A percentile compares a stretch with the other conserved stretches of the same genome.
These are phyloP conservation scores for Sakesphorus luctuosus DNA, from an alignment of 2,113 vertebrate species.

Conservation along the genomic window DNA sequence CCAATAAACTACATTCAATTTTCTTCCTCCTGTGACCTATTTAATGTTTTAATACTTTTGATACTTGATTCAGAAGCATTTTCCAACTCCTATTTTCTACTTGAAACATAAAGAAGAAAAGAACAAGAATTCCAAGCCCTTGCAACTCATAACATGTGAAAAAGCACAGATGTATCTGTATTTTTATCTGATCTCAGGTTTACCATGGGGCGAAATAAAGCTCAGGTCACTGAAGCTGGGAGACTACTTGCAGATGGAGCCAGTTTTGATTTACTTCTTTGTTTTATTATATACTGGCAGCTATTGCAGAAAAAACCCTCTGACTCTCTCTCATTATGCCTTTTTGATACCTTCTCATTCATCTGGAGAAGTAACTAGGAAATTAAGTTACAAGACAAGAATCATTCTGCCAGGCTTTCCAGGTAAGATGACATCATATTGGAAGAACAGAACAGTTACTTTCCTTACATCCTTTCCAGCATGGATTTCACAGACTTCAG, in stretches of 20 bases:
- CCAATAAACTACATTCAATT: neutral
- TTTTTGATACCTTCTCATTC: neutral
- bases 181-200: neutral
- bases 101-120: neutral
- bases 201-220: neutral
- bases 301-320: neutral
- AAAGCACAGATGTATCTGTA: neutral
- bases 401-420: neutral
- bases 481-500: neutral
- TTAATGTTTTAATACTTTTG: neutral
- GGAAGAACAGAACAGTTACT: neutral
- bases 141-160: neutral
- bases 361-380: neutral
- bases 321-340: fast-evolving
- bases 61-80: neutral
- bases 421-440: neutral
- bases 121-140: neutral
- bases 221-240: neutral
- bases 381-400: neutral
- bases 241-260: neutral
- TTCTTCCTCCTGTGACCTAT: neutral
- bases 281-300: neutral
- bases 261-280: neutral
- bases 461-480: neutral
- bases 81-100: neutral